Evolutionary conservation across 2,888 invertebrate genomes (phyloP).

Genomic region (Lymantria dispar): DNA sequence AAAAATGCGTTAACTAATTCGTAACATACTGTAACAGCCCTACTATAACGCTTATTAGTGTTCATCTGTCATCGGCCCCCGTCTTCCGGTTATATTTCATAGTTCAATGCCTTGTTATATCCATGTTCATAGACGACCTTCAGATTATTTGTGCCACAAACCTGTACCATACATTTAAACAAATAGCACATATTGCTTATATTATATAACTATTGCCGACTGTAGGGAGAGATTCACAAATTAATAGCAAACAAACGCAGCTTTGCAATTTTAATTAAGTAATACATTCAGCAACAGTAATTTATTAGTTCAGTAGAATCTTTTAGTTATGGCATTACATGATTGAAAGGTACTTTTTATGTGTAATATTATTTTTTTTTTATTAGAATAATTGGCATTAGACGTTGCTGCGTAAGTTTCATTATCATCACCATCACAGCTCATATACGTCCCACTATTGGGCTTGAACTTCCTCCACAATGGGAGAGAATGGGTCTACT

Average conservation of each 20-base stretch:
- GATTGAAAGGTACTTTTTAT: too few relatives aligned
- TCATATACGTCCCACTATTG: too few relatives aligned
- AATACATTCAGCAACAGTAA: background rate
- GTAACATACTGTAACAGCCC: conserved; percentile 35
- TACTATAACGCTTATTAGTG: conserved; percentile 44
- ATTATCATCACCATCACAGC: too few relatives aligned
- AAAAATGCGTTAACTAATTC: conserved; percentile 1
- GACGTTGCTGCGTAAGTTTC: too few relatives aligned
- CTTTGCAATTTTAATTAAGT: background rate
- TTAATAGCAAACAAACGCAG: background rate
- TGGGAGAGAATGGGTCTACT: too few relatives aligned
- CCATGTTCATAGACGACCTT: conserved; percentile 58
- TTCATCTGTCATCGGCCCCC: conserved; percentile 69
- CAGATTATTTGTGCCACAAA: conserved; percentile 45
- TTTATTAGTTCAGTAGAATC: too few relatives aligned
- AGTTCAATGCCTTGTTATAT: conserved; percentile 70
- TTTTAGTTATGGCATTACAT: too few relatives aligned
- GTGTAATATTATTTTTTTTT: too few relatives aligned
- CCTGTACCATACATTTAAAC: conserved; percentile 11
- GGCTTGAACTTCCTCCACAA: too few relatives aligned
- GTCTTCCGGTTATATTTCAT: conserved; percentile 68
- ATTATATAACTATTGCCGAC: conserved; percentile 15
- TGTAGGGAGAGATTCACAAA: background rate
- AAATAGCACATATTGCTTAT: conserved; percentile 7
- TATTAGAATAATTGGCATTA: too few relatives aligned